Conservation (phyloP, 2,888 invertebrate species). For the Spilarctia lutea region DNA sequence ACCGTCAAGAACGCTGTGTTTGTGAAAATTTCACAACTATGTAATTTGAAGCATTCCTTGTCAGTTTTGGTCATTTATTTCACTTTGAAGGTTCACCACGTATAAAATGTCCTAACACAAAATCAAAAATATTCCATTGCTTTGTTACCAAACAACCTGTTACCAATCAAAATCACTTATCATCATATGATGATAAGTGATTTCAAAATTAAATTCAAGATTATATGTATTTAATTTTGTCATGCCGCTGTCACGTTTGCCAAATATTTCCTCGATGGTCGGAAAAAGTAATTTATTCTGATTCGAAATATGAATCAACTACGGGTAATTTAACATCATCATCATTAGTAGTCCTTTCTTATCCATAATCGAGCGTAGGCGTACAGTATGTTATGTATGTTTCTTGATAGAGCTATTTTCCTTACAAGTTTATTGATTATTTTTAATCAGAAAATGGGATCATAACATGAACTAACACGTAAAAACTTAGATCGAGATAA, state of each 20-base stretch:
- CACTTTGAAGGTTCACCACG: slow-evolving; percentile 28
- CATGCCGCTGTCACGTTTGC: neutral
- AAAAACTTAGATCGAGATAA: neutral
- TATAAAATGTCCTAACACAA: slow-evolving; percentile 16
- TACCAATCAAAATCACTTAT: too few relatives aligned
- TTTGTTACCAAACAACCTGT: too few relatives aligned
- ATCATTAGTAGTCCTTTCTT: slow-evolving; percentile 13
- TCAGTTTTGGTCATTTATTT: slow-evolving; percentile 52
- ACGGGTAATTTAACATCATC: slow-evolving; percentile 15
- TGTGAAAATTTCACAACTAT: slow-evolving; percentile 61
- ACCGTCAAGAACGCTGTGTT: slow-evolving; percentile 53
- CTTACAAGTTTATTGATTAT: neutral
- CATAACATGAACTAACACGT: neutral
- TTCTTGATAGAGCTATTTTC: slow-evolving; percentile 1
- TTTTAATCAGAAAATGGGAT: neutral
- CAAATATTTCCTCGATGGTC: neutral
- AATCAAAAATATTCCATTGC: slow-evolving; percentile 12
- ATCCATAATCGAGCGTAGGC: neutral
- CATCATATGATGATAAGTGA: too few relatives aligned
- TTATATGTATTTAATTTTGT: neutral
- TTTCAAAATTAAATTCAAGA: too few relatives aligned
- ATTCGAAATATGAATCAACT: neutral
- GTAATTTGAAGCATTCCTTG: slow-evolving; percentile 57
- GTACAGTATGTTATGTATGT: neutral
- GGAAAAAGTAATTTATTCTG: neutral